Base-by-base conservation (phyloP, 2,797 vertebrate genomes). In the Rhinella marina region DNA sequence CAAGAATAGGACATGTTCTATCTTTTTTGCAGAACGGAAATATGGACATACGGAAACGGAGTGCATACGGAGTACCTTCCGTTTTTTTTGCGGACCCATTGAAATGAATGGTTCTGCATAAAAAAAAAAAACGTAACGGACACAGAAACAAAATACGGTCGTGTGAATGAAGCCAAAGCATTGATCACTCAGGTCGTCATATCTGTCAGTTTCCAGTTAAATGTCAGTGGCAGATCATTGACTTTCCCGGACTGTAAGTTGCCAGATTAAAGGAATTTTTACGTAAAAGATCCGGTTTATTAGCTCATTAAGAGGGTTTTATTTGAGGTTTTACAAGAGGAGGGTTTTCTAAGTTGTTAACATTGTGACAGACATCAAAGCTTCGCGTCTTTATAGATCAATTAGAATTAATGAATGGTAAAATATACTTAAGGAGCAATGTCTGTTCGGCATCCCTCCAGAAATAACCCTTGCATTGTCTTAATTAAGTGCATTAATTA, bases 341-440 rank as follows among this genome's bases (percentile, higher is more conserved):
- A 90, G 66, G 73, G 70, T 23, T 19, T 82, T 90, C 86, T 90
- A 91, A 81, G 88, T 80, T 89, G 81, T 78, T 56, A 91, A 82
- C 90, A 21, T 88, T 68, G 80, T 91, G 88, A 79, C 62, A 88
- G 73, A 57, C 57, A 92, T 82, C 83, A 91, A 90, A 92, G 92
- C 87, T 90, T 91, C 90, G 90, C 90, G 88, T 82, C 79, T 91
- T 91, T 91, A 91, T 92, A 0, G 0, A 90, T 88, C 88, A 91
- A 87, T 91, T 90, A 91, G 82, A 92, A 82, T 91, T 92, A 91
- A 91, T 91, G 88, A 90, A 90, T 91, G 84, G 82, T 87, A 86
- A 86, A 91, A 90, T 66, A 66, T 90, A 90, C 85, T 90, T 91
- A 90, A 90, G 83, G 92, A 59, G 41, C 16, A 17, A 7, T 56